Percentiles rank a stretch among this genome's conserved stretches.
These are phyloP conservation scores for Caradrina kadenii DNA, from an alignment of 2,888 invertebrate genomes.

Conservation along the genomic window DNA sequence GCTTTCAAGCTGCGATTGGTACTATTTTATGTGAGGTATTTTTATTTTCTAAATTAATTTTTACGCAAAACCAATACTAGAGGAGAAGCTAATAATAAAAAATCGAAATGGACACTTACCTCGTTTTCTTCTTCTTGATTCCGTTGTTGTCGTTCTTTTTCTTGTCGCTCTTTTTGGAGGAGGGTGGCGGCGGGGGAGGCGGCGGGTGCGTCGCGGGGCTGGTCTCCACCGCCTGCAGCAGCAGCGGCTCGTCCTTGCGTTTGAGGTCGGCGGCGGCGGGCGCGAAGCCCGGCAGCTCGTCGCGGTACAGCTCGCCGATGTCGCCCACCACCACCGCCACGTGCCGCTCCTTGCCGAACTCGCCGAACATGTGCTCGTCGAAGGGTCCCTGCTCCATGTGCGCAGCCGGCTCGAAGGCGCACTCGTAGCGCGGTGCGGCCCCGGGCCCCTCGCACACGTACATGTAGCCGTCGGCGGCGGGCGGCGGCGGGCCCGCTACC, in stretches of 20 bases:
- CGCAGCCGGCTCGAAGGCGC: slow-evolving; percentile 80
- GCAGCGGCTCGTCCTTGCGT: slow-evolving; percentile 84
- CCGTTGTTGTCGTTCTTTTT: slow-evolving; percentile 96
- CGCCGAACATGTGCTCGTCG: slow-evolving; percentile 95
- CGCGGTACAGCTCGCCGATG: slow-evolving; percentile 88
- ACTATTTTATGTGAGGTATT: neutral
- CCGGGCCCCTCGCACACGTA: slow-evolving; percentile 84
- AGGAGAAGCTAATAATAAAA: neutral
- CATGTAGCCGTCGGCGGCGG: slow-evolving; percentile 87
- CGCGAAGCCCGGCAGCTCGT: slow-evolving; percentile 84
- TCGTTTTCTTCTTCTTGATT: slow-evolving; percentile 97
- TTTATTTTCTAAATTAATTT: neutral
- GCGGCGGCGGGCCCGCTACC: slow-evolving; percentile 88
- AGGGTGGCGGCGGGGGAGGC: slow-evolving; percentile 81
- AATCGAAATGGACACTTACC: slow-evolving; percentile 87
- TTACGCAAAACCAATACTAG: neutral
- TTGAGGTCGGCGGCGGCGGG: slow-evolving; percentile 71
- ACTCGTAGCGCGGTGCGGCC: slow-evolving; percentile 84
- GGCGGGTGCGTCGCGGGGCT: slow-evolving; percentile 74
- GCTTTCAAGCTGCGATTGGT: neutral
- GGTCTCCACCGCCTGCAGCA: slow-evolving; percentile 81
- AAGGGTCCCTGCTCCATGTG: slow-evolving; percentile 93
- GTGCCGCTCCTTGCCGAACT: slow-evolving; percentile 92
- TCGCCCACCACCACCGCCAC: slow-evolving; percentile 88
- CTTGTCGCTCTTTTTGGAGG: slow-evolving; percentile 93